These are phyloP conservation scores for Osmoderma eremita DNA, from an alignment of 2,888 invertebrate species.

Conservation along the genomic window DNA sequence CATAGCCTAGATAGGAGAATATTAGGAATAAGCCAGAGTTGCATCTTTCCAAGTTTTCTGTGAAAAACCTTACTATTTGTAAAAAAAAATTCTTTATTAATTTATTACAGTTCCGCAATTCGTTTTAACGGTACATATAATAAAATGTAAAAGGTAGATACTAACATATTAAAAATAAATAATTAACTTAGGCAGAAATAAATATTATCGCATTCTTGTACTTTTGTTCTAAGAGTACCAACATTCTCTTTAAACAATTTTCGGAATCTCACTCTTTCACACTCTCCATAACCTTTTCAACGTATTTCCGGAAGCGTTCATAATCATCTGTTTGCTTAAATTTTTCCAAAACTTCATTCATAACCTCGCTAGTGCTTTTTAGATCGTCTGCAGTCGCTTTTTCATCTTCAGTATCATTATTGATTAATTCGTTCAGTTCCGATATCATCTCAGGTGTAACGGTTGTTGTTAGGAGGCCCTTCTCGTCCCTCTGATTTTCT, in stretches of 20 bases:
- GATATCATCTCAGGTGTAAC: neutral
- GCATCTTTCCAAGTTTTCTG: no score
- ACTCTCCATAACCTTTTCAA: neutral
- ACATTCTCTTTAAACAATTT: neutral
- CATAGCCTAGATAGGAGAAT: no score
- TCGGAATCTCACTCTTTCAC: neutral
- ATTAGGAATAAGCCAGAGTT: no score
- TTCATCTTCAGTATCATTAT: neutral
- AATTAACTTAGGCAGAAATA: no score
- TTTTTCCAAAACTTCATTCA: constrained; percentile 22
- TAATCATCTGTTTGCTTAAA: constrained; percentile 7
- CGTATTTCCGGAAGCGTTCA: neutral
- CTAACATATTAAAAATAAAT: no score
- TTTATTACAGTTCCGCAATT: no score
- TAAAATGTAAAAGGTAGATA: no score
- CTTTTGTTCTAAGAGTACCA: neutral
- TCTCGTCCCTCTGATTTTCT: neutral
- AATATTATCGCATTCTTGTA: neutral
- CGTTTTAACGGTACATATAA: no score
- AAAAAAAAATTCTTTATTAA: no score
- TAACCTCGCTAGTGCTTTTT: constrained; percentile 3
- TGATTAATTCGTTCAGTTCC: neutral
- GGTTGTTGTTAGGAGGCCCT: neutral
- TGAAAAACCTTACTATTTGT: no score
- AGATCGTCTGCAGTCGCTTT: constrained; percentile 1